Conservation (phyloP, 1,140 invertebrate genomes). For the Drosophila sulfurigaster region DNA sequence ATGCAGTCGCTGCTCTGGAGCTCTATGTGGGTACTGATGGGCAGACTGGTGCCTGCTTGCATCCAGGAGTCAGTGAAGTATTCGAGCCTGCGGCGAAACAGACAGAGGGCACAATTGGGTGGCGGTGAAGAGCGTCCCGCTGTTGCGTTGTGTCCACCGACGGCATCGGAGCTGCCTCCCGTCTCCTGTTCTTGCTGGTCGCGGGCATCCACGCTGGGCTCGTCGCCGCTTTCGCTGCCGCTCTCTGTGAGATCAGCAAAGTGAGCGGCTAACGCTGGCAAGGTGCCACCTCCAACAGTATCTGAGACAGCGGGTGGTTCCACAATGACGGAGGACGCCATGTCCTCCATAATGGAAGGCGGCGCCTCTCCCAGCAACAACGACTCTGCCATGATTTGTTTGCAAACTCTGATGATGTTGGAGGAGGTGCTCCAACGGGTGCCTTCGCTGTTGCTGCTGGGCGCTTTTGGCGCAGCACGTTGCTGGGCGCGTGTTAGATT, state of each 20-base stretch:
- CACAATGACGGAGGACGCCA: constrained; percentile 65
- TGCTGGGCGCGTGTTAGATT: too few relatives aligned
- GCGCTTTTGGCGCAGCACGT: too few relatives aligned
- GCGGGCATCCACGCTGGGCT: constrained; percentile 40
- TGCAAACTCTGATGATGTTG: too few relatives aligned
- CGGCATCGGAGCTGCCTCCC: constrained; percentile 8
- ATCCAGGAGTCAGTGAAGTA: constrained; percentile 96
- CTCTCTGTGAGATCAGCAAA: constrained; percentile 73
- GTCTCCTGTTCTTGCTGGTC: constrained; percentile 25
- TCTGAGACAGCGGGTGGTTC: constrained; percentile 33
- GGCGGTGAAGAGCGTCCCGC: constrained; percentile 87
- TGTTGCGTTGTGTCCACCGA: constrained; percentile 2
- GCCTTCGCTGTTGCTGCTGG: too few relatives aligned
- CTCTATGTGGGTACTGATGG: constrained; percentile 75
- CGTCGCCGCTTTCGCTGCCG: constrained; percentile 77
- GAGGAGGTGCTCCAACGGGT: too few relatives aligned
- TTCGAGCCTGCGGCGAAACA: constrained; percentile 93
- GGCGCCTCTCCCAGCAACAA: constrained; percentile 42
- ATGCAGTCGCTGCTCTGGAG: too few relatives aligned
- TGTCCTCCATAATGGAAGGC: constrained; percentile 34
- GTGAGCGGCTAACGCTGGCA: constrained; percentile 70
- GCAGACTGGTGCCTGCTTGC: constrained; percentile 62
- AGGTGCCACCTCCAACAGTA: constrained; percentile 16
- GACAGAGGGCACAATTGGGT: constrained; percentile 95
- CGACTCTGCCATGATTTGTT: constrained; percentile 45